Evolutionary conservation across 2,113 vertebrate genomes (phyloP), one percentile per base, ranked within the genome.

Genomic region (Tachysurus fulvidraco): DNA sequence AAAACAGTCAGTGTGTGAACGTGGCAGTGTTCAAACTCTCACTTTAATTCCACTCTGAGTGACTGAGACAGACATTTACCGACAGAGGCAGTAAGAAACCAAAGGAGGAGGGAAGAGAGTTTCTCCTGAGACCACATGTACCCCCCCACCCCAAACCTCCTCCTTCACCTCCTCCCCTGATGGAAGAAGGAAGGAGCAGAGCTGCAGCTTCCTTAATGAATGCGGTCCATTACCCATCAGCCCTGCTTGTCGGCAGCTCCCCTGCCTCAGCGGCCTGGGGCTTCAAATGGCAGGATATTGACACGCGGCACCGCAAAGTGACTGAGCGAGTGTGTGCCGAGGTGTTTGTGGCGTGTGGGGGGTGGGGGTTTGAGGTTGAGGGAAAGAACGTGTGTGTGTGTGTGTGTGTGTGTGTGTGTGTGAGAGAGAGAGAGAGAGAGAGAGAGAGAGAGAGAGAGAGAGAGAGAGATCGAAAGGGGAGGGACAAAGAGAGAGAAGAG

Each of bases 211-310:
- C 98, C 97, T 98, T 99, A 99, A 99, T 98, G 97, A 99, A 99
- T 97, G 97, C 96, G 96, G 97, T 96, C 97, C 97, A 98, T 98
- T 98, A 98, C 96, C 97, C 98, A 97, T 98, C 98, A 98, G 97
- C 96, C 97, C 96, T 96, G 97, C 97, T 99, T 97, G 97, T 97
- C 95, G 94, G 94, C 95, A 95, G 95, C 96, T 98, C 97, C 97
- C 97, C 97, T 97, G 97, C 97, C 97, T 96, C 96, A 96, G 97
- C 96, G 95, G 97, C 97, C 98, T 97, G 97, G 98, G 97, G 98
- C 98, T 99, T 97, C 98, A 98, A 98, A 99, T 98, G 97, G 97
- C 98, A 97, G 97, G 97, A 98, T 99, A 98, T 98, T 99, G 98
- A 98, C 98, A 99, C 96, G 97, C 96, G 97, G 96, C 96, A 90